phyloP scores from a whole-genome alignment of 2,888 invertebrate genomes.

The Notodonta ziczac region DNA sequence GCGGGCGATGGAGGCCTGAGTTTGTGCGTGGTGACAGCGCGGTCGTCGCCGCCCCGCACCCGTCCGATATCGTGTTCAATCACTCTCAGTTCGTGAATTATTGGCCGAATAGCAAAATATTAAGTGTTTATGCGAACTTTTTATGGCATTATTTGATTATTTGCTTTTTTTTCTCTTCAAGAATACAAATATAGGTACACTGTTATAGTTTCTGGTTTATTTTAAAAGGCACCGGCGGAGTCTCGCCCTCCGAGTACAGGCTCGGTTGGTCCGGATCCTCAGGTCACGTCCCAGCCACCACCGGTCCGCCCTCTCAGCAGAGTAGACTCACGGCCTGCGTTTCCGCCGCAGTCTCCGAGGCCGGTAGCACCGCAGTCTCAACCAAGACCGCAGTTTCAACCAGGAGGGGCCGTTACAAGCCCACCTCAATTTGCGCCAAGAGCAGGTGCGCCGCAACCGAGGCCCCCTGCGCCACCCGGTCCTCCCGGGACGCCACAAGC shows the following conservation, averaged over 20 bases:
- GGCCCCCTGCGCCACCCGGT: slow-evolving; percentile 59
- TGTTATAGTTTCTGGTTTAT: slow-evolving; percentile 27
- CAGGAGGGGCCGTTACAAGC: slow-evolving; percentile 71
- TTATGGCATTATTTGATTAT: slow-evolving; percentile 12
- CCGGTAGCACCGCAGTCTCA: slow-evolving; percentile 58
- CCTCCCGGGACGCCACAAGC: slow-evolving; percentile 60
- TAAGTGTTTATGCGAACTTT: slow-evolving; percentile 33
- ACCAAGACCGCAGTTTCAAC: slow-evolving; percentile 73
- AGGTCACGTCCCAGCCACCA: slow-evolving; percentile 54
- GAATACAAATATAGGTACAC: background rate
- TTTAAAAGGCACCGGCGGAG: slow-evolving; percentile 69
- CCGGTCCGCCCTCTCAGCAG: slow-evolving; percentile 68
- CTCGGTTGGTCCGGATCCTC: slow-evolving; percentile 53
- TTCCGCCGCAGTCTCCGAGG: slow-evolving; percentile 62
- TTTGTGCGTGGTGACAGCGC: slow-evolving; percentile 55
- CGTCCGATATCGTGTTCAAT: slow-evolving; percentile 56
- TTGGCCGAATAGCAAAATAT: slow-evolving; percentile 54
- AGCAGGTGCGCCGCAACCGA: slow-evolving; percentile 56
- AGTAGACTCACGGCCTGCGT: slow-evolving; percentile 70
- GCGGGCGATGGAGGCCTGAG: slow-evolving; percentile 36
- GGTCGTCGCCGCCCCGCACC: slow-evolving; percentile 59
- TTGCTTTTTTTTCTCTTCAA: background rate
- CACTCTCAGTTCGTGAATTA: slow-evolving; percentile 54
- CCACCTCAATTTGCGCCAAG: slow-evolving; percentile 67
- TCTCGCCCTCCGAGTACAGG: slow-evolving; percentile 61